A percentile compares a stretch with the other conserved stretches of the same genome.
Conservation (phyloP, 2,113 vertebrate species). For the Ceyx cyanopectus region DNA sequence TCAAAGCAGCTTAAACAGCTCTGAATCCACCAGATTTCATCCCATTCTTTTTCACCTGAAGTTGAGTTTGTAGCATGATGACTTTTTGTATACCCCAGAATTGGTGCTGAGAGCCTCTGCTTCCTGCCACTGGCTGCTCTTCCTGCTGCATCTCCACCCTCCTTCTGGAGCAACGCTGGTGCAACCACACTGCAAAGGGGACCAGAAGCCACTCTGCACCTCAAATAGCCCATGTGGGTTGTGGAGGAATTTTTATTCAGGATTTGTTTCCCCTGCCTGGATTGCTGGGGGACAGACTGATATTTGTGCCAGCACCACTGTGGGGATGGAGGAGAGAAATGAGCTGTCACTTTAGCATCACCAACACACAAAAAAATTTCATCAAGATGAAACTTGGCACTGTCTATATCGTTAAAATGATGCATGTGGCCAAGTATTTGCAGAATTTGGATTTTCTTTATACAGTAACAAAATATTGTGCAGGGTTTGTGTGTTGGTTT, state of each 20-base stretch:
- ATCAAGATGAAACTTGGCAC: conserved; percentile 19
- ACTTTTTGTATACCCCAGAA: background rate
- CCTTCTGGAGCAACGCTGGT: fast-evolving
- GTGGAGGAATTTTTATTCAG: background rate
- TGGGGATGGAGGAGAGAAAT: background rate
- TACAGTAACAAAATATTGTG: conserved; percentile 37
- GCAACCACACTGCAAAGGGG: background rate
- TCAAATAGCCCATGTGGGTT: fast-evolving
- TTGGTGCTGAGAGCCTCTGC: background rate
- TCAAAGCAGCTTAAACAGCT: background rate
- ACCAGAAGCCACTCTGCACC: background rate
- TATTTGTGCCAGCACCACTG: background rate
- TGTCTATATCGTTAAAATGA: background rate
- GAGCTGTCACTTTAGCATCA: background rate
- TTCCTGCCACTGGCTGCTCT: background rate
- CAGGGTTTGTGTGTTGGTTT: background rate
- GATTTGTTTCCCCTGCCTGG: background rate
- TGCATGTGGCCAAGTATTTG: conserved; percentile 11
- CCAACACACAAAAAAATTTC: background rate
- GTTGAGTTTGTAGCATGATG: fast-evolving
- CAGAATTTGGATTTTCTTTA: conserved; percentile 31
- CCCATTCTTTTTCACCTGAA: background rate
- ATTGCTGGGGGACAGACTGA: background rate
- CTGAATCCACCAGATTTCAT: background rate
- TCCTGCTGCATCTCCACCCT: background rate